Evolutionary conservation across 1,140 invertebrate genomes (phyloP).

Genomic region (Diploscapter pachys): DNA sequence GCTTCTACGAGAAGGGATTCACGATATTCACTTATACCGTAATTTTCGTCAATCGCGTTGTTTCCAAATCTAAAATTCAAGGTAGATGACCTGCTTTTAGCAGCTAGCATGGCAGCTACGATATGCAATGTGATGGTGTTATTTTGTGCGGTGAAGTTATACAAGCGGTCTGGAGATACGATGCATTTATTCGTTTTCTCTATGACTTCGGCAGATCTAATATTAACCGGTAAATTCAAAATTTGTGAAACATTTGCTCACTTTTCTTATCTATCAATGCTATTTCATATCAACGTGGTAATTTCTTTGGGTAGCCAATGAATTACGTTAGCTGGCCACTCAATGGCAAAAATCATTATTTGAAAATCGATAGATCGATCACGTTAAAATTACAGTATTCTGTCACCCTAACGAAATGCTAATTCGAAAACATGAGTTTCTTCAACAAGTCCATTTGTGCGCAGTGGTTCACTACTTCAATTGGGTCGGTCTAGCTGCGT

Average conservation of each 20-base stretch:
- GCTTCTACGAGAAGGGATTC: constrained; percentile 23
- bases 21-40: constrained; percentile 32
- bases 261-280: not conserved
- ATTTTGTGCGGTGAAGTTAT: constrained; percentile 59
- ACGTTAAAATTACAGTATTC: constrained; percentile 43
- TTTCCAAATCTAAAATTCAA: constrained; percentile 27
- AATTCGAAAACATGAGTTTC: constrained; percentile 55
- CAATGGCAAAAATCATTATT: no score
- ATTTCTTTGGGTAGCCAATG: no score
- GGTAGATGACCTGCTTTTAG: constrained; percentile 55
- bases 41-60: not conserved
- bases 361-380: no score
- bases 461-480: constrained; percentile 52
- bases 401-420: constrained; percentile 58
- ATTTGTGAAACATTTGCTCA: not conserved
- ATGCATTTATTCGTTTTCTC: constrained; percentile 59
- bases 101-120: constrained; percentile 53
- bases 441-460: constrained; percentile 53
- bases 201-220: constrained; percentile 57
- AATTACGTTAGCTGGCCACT: no score
- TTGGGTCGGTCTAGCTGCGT: constrained; percentile 57
- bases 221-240: constrained; percentile 48
- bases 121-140: constrained; percentile 57
- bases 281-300: not conserved
- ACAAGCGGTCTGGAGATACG: constrained; percentile 57